Evolutionary conservation across 92 coral and sea anemone genomes (phyloP).

Genomic region (Epizoanthus rinbou): DNA sequence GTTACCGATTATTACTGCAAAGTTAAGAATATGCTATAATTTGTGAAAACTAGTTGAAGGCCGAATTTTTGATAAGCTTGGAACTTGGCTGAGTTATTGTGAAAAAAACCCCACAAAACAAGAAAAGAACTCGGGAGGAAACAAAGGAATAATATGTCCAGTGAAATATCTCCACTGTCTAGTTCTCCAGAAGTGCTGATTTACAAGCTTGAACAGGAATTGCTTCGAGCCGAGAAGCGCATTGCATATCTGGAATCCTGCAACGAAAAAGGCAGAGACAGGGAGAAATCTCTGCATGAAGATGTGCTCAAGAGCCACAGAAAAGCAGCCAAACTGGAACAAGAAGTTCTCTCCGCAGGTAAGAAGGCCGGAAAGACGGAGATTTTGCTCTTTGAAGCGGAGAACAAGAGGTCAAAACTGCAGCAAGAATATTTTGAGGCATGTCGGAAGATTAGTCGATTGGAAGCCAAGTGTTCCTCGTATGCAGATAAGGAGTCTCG

Average conservation of each 20-base stretch:
- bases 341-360: conserved; percentile 51
- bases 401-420: conserved; percentile 43
- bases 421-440: conserved; percentile 59
- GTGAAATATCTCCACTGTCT: not conserved
- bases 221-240: conserved; percentile 44
- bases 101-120: not conserved
- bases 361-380: conserved; percentile 55
- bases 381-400: conserved; percentile 45
- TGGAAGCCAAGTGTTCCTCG: conserved; percentile 60
- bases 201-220: conserved; percentile 42
- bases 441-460: conserved; percentile 54
- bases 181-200: conserved; percentile 21
- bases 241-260: conserved; percentile 30
- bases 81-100: not conserved
- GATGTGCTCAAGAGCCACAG: conserved; percentile 59
- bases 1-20: too few relatives aligned
- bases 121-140: not conserved
- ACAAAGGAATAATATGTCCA: not conserved
- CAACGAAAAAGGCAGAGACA: conserved; percentile 19
- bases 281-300: conserved; percentile 9
- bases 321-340: conserved; percentile 61
- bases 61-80: not conserved
- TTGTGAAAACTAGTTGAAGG: not conserved
- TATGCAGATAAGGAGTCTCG: conserved; percentile 53
- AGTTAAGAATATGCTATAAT: too few relatives aligned